These are phyloP conservation scores for Xiphias gladius DNA, from an alignment of 2,113 vertebrate species.

Conservation along the genomic window DNA sequence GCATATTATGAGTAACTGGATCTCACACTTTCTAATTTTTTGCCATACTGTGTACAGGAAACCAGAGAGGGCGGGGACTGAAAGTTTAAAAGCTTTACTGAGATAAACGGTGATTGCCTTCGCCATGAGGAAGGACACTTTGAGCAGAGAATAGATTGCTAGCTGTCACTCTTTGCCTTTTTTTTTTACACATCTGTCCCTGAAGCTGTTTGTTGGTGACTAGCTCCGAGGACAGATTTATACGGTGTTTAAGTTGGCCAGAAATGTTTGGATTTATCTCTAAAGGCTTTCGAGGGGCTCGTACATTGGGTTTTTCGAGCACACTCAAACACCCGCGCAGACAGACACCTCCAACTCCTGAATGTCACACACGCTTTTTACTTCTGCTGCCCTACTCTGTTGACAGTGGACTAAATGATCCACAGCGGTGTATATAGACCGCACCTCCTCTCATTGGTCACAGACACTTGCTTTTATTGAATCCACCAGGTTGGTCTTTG, in stretches of 20 bases:
- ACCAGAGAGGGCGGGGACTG: background rate
- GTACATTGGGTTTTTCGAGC: constrained; percentile 3
- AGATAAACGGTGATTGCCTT: constrained; percentile 53
- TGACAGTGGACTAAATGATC: constrained; percentile 76
- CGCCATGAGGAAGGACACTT: constrained; percentile 4
- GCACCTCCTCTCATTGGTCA: constrained; percentile 71
- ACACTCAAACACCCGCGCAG: constrained; percentile 18
- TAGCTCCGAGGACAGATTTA: constrained; percentile 56
- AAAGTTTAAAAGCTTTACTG: constrained; percentile 48
- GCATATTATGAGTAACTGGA: constrained; percentile 28
- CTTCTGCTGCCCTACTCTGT: constrained; percentile 58
- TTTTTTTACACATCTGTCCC: constrained; percentile 46
- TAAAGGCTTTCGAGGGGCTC: constrained; percentile 27
- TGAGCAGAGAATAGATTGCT: constrained; percentile 39
- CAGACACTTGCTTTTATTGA: constrained; percentile 78
- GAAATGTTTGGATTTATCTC: constrained; percentile 69
- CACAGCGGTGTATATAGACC: constrained; percentile 71
- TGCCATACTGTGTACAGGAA: background rate
- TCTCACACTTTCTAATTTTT: constrained; percentile 7
- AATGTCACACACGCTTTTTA: constrained; percentile 63
- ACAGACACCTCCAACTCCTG: constrained; percentile 47
- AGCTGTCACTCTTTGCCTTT: constrained; percentile 35
- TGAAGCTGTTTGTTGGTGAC: constrained; percentile 43
- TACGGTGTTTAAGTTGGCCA: constrained; percentile 55
- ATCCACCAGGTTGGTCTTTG: constrained; percentile 46